Conservation (phyloP, 2,888 invertebrate species). For the Ormyrus pomaceus region DNA sequence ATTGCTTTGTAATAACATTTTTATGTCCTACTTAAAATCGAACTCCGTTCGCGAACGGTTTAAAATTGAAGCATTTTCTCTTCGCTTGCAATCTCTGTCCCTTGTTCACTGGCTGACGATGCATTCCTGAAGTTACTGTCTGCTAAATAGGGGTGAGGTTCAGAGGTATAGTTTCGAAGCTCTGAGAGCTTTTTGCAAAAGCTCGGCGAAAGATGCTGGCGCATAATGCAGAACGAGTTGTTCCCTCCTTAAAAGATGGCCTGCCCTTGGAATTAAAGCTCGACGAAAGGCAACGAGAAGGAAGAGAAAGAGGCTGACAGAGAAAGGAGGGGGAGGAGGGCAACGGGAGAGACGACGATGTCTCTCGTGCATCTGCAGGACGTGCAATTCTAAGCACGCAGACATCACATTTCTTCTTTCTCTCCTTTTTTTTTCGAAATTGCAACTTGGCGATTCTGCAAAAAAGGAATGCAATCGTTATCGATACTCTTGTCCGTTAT, state of each 20-base stretch:
- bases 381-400: neutral
- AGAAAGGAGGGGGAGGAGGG: conserved; percentile 16
- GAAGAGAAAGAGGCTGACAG: conserved; percentile 21
- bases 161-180: no score
- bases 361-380: conserved; percentile 11
- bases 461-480: neutral
- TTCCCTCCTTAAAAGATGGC: no score
- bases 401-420: neutral
- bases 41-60: no score
- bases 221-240: no score
- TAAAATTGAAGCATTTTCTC: no score
- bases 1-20: no score
- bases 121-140: no score
- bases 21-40: no score
- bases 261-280: neutral
- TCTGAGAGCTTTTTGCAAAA: neutral
- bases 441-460: neutral
- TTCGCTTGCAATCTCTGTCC: no score
- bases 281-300: neutral
- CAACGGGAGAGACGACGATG: conserved; percentile 10
- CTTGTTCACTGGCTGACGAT: no score
- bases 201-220: neutral
- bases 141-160: no score
- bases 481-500: no score
- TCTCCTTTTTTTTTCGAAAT: neutral